Evolutionary conservation across 30 jellyfish, hydroid and myxozoan genomes (phyloP), one percentile per base, ranked within the genome.

Genomic region (Calvadosia cruxmelitensis): DNA sequence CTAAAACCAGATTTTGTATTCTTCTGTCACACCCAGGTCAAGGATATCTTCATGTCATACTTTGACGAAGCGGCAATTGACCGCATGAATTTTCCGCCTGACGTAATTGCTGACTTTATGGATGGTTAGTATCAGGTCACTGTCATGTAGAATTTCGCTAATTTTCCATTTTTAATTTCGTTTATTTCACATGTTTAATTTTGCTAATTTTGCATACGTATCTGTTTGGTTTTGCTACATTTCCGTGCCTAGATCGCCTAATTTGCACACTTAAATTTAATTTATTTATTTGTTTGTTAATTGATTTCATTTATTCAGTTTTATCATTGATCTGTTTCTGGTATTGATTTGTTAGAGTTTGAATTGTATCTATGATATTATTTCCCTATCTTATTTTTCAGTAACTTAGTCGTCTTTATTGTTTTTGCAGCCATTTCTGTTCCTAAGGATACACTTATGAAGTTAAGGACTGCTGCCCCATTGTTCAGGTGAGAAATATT

Each of bases 41-140:
- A 67, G 67, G 93, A 87, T 51, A 74, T 87, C 15, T 79, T 70
- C 32, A 10, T 73, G 27, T 64, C 79, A 30, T 87, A 87, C 68
- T 87, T 87, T 79, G 34, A 70, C 0, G 57, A 66, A 28, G 94
- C 80, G 12, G 93, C 97, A 0, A 92, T 87, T 24, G 97, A 87
- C 63, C 63, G 52, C 25, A 87, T 87, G 23, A 76, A 87, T 67
- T 87, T 87, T 70, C 97, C 97, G 10, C 69, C 62, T 20, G 89
- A 70, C 27, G 88, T 87, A 30, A 85, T 87, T 24, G 36, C 72
- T 10, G 97, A 87, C 16, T 80, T 87, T 30, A 79, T 68, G 70
- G 79, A 71, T 48, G 97, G 97, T 87, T 32, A 57, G 52, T 34
- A 42, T 42, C 7, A 5, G 20, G n/a, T n/a, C n/a, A n/a, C n/a